phyloP scores from a whole-genome alignment of 2,888 invertebrate genomes.

The Drosophila barbarae region DNA sequence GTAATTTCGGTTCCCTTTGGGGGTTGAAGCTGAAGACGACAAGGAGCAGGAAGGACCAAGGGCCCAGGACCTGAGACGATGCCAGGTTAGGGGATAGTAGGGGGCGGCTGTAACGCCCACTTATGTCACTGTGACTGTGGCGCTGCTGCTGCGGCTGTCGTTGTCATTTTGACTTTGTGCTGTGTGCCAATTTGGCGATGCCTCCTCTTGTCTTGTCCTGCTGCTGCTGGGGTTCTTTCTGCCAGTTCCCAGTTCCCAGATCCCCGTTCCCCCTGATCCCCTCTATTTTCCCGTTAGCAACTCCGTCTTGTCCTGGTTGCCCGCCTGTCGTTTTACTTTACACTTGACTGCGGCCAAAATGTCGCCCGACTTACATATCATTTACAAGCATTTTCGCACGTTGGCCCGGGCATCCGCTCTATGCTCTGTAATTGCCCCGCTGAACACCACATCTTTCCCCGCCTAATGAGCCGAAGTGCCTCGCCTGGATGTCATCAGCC shows the following conservation, averaged over 20 bases:
- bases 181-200: constrained; percentile 42
- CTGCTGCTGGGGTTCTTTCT: background rate
- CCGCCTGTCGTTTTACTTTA: constrained; percentile 50
- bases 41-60: background rate
- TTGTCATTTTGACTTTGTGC: constrained; percentile 49
- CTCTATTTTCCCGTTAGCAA: background rate
- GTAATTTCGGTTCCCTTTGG: constrained; percentile 28
- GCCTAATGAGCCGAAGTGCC: constrained; percentile 72
- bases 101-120: constrained; percentile 25
- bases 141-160: constrained; percentile 52
- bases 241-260: background rate
- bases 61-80: constrained; percentile 2
- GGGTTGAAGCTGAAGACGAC: constrained; percentile 1
- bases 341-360: constrained; percentile 67
- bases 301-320: constrained; percentile 18
- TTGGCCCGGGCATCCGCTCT: constrained; percentile 52
- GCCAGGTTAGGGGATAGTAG: background rate
- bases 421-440: constrained; percentile 62
- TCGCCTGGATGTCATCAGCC: constrained; percentile 68
- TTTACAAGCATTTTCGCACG: constrained; percentile 66
- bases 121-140: constrained; percentile 34
- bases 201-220: constrained; percentile 31
- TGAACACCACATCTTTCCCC: constrained; percentile 21
- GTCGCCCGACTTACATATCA: constrained; percentile 61
- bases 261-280: too few species aligned